Evolutionary conservation across 2,113 vertebrate genomes (phyloP), one percentile per base, ranked within the genome.

Genomic region (Xyliphius kryptos): DNA sequence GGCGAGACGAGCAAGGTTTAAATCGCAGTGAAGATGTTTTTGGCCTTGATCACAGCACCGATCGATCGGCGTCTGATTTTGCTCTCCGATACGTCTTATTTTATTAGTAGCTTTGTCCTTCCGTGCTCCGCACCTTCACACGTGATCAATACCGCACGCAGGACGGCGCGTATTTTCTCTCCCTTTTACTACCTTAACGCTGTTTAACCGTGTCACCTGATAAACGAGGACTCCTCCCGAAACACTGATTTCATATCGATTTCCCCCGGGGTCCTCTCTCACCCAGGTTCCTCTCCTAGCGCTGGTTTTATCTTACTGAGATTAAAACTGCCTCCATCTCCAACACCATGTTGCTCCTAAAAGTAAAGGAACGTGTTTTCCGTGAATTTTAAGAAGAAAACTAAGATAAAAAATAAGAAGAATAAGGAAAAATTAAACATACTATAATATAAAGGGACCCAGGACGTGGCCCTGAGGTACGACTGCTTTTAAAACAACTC

Each of bases 101-200:
- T 97, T 98, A 98, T 98, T 97, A 96, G 94, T 97, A 91, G 88
- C 87, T 92, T 96, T 89, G 90, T 91, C 95, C 95, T 98, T 98
- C 92, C 89, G 80, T n/a, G n/a, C n/a, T n/a, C 80, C 77, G 87
- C 85, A 92, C 88, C 86, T 86, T 86, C 80, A 84, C 78, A 84
- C 87, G 90, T 97, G 95, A 97, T 98, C 95, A 94, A 96, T 97
- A 93, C 87, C n/a, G n/a, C n/a, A n/a, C 80, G 76, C 83, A 73
- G 76, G 73, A 69, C 60, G 74, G 87, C 26, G 88, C 88, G 87
- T 96, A 95, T 94, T 96, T 88, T 96, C n/a, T 94, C 91, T 91
- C 87, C 87, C 70, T 93, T 91, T 90, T 91, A 92, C 89, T 87
- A 86, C 83, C 88, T 89, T 69, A 65, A 89, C 82, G 75, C 88